Base-by-base conservation (phyloP, 1,140 invertebrate species). In the Drosophila obscura region DNA sequence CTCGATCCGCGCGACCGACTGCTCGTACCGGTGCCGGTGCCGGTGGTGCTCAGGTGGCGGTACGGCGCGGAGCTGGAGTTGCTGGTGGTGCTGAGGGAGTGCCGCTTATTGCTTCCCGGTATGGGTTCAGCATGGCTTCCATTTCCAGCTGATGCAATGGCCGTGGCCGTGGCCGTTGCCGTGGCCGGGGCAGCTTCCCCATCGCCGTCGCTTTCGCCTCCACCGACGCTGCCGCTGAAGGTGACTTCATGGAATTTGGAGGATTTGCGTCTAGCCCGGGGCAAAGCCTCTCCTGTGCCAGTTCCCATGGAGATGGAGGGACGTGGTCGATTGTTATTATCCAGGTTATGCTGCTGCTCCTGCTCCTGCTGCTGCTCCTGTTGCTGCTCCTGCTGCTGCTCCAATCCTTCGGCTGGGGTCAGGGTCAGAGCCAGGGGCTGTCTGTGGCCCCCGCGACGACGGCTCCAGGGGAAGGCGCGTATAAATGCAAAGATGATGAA, bases 401-500 rank as follows among this genome's bases (percentile, higher is more conserved):
- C 19, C 58, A 2, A 4, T 13, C 35, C 35, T 0, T 39, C 45
- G n/a, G 48, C 56, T 2, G 64, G 60, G 55, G 65, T 65, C 26
- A 88, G 44, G 6, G 75, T 83, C 5, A 83, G 61, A 11, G 80
- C 76, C 62, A 83, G 52, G 22, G 69, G 35, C 35, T 11, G 35
- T 13, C 35, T 65, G 11, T 69, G 61, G 11, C 72, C 68, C 26
- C 68, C 80, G 2, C 85, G 73, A 16, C 77, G 74, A 3, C 90
- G 77, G n/a, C 77, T 77, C 91, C 91, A 92, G 62, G 85, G 90
- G 56, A 92, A 90, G 57, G 91, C 88, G 57, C 91, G 90, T 67
- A 92, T 88, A 78, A 92, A 92, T 83, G 90, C 90, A 85, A 92
- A 91, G 15, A 92, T 82, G 35, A 92, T 90, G 67, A 92, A 92